Conservation (phyloP, 2,797 vertebrate species). For the Triplophysa yarkandensis region DNA sequence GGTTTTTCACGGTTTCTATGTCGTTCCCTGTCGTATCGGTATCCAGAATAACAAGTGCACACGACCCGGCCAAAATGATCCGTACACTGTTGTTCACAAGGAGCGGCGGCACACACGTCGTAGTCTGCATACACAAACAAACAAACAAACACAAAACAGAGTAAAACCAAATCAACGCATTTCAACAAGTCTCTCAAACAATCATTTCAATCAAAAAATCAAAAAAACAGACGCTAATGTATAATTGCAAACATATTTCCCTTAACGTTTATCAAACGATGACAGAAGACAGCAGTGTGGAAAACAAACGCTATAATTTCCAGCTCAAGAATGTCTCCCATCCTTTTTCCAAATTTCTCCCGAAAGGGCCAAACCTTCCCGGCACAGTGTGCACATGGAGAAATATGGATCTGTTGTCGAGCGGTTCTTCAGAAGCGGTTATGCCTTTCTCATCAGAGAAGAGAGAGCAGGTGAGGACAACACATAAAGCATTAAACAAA, state of each 20-base stretch:
- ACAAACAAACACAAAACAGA: constrained; percentile 1
- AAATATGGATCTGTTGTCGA: constrained; percentile 27
- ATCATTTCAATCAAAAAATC: background rate
- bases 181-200: background rate
- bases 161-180: background rate
- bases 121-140: constrained; percentile 72
- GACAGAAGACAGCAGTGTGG: background rate
- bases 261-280: background rate
- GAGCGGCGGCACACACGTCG: constrained; percentile 90
- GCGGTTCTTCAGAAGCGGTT: constrained; percentile 1
- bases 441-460: constrained; percentile 48
- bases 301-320: background rate
- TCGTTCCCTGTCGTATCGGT: constrained; percentile 91
- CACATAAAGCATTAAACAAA: background rate
- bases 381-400: constrained; percentile 8
- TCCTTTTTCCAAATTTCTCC: constrained; percentile 6
- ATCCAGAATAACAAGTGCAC: constrained; percentile 94
- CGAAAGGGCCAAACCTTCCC: constrained; percentile 15
- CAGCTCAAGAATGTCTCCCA: background rate
- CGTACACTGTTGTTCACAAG: constrained; percentile 96
- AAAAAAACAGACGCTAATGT: background rate
- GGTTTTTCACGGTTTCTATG: constrained; percentile 90
- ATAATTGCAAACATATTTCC: background rate
- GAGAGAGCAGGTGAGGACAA: constrained; percentile 45
- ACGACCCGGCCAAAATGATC: constrained; percentile 95